Base-by-base conservation (phyloP, 2,888 invertebrate species). In the Agonopterix heracliana region DNA sequence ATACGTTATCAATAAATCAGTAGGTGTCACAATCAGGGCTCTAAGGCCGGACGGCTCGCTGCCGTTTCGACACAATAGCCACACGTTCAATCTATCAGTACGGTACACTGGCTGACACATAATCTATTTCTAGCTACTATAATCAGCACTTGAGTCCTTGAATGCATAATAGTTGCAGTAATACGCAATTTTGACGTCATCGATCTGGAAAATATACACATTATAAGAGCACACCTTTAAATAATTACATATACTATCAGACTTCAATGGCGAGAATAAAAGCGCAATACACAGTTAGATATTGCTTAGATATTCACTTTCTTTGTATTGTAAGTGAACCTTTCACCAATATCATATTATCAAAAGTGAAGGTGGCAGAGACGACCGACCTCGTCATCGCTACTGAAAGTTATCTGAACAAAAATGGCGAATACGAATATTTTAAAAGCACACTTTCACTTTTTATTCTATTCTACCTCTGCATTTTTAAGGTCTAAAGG, bases 321-420 rank as follows among this genome's bases (percentile, higher is more conserved):
- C 34, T 13, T 34, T 41, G 26, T 13, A 38, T 38, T n/a, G 26
- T 41, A 26, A 34, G 34, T 57, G 49, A 61, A 68, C 74, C 82
- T 82, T 81, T 82, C 81, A 81, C 81, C 66, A 59, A 68, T 71
- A 61, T 56, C 52, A 57, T 55, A 54, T 64, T 55, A 53, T 54
- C 52, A 74, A 69, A 77, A 75, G 70, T 70, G 75, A 81, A 74
- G 34, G 48, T 40, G 34, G 34, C n/a, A 10, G 41, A 44, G 34
- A 13, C 38, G 34, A 48, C 34, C 48, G 26, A 26, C 26, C 26
- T 26, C 26, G 26, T 26, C 26, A 26, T 34, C 45, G 41, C 34
- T 13, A 34, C 34, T 36, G 47, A 42, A 47, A 43, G 44, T 48
- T 36, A 38, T 48, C 34, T 44, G 10, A 9, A 41, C 34, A 48